Base-by-base conservation (phyloP, 2,888 invertebrate genomes). In the Drosophila picticornis region DNA sequence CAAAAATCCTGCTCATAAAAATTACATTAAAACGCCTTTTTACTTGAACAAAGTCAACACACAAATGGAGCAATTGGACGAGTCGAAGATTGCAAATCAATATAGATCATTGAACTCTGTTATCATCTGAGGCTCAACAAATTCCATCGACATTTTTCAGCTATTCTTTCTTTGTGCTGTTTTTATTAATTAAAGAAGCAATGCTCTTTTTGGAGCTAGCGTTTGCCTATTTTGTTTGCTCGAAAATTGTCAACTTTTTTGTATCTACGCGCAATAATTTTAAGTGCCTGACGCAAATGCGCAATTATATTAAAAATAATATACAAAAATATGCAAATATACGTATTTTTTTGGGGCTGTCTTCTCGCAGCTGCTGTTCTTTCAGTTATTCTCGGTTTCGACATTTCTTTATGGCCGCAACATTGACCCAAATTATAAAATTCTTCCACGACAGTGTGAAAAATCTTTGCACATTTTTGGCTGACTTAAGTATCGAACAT, bases 1-100 rank as follows among this genome's bases (percentile, higher is more conserved):
- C 51, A 83, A 72, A 81, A 74, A 71, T 68, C 72, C 87, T 76
- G 76, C 81, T 90, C 88, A 81, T 81, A 67, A 83, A 84, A 84
- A 87, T 69, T 27, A 74, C 29, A 67, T 46, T 34, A 5, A 53
- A 55, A 11, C 2, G 25, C 27, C 16, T 60, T 56, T 67, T 83
- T 34, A 53, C 66, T 52, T 48, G 7, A 27, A 27, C 27, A 13
- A 27, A 36, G 3, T 16, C 19, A 52, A 52, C 10, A 19, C 31
- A n/a, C 16, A n/a, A n/a, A 31, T 32, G 38, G 38, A 48, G 43
- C 19, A 56, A 50, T 60, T 29, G 22, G 32, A 32, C 27, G 38
- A 38, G 32, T 19, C 29, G 22, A n/a, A n/a, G 6, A 56, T 52
- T 36, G 59, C 43, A 46, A 64, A 80, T 75, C 68, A 66, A 74